Conservation (phyloP, 2,113 vertebrate species). For the Myotis davidii region DNA sequence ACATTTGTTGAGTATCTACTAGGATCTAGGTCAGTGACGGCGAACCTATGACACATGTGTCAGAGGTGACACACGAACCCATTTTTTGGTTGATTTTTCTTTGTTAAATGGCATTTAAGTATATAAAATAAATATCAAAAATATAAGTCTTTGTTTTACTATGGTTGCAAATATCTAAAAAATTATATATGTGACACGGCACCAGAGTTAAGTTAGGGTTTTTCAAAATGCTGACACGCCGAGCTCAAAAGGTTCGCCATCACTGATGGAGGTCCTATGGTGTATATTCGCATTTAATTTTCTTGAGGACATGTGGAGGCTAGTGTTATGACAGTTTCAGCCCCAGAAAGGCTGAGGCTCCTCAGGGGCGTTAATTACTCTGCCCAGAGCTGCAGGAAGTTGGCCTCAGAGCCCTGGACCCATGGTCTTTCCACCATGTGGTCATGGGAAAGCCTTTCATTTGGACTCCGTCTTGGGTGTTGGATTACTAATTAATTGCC, state of each 20-base stretch:
- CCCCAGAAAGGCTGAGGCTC: neutral
- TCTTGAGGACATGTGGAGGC: neutral
- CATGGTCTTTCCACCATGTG: neutral
- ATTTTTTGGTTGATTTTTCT: no score
- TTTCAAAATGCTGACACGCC: no score
- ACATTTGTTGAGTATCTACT: neutral
- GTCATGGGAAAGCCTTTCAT: neutral
- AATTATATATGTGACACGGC: no score
- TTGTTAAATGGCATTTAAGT: no score
- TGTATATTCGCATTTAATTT: neutral
- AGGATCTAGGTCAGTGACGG: neutral
- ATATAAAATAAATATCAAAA: no score
- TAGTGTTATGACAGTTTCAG: neutral
- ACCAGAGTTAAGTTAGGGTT: no score
- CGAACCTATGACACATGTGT: no score
- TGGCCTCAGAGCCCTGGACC: neutral
- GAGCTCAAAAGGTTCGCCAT: no score
- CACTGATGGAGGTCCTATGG: neutral
- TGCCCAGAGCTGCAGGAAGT: neutral
- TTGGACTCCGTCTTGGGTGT: neutral
- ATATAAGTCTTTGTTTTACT: no score
- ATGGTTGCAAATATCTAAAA: no score
- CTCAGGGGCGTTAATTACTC: slow-evolving; percentile 14
- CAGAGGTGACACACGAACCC: no score
- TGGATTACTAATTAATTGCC: slow-evolving; percentile 67